These are phyloP conservation scores for Meiosimyza decipiens DNA, from an alignment of 2,888 invertebrate species.

Conservation along the genomic window DNA sequence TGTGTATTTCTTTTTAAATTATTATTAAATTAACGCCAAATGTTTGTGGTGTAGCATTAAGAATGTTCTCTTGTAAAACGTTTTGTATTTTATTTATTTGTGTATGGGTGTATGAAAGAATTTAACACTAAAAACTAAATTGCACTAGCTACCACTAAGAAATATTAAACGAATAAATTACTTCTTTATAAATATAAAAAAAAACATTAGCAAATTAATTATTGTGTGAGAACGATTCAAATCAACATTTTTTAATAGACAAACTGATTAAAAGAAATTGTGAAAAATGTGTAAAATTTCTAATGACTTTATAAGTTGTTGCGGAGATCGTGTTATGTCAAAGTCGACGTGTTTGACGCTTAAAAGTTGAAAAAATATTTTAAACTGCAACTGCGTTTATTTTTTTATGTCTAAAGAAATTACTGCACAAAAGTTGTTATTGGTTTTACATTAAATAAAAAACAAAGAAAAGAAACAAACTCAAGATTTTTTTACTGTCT, in stretches of 20 bases:
- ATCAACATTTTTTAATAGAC: not conserved
- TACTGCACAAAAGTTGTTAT: too few relatives aligned
- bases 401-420: too few relatives aligned
- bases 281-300: not conserved
- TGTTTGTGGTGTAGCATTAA: slow-evolving; percentile 2
- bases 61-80: not conserved
- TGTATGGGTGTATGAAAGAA: slow-evolving; percentile 12
- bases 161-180: slow-evolving; percentile 33
- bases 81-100: not conserved
- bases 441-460: too few relatives aligned
- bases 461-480: too few relatives aligned
- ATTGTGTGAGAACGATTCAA: not conserved
- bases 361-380: not conserved
- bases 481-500: too few relatives aligned
- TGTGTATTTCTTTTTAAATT: slow-evolving; percentile 23
- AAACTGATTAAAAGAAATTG: not conserved
- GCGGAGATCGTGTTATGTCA: slow-evolving; percentile 38
- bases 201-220: not conserved
- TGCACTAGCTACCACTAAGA: slow-evolving; percentile 64
- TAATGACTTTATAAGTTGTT: slow-evolving; percentile 21
- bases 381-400: too few relatives aligned
- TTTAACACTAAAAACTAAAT: slow-evolving; percentile 57
- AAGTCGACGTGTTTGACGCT: slow-evolving; percentile 41
- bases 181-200: slow-evolving; percentile 21
- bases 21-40: slow-evolving; percentile 38